These are phyloP conservation scores for Helicoverpa armigera DNA, from an alignment of 1,140 invertebrate species.

Conservation along the genomic window DNA sequence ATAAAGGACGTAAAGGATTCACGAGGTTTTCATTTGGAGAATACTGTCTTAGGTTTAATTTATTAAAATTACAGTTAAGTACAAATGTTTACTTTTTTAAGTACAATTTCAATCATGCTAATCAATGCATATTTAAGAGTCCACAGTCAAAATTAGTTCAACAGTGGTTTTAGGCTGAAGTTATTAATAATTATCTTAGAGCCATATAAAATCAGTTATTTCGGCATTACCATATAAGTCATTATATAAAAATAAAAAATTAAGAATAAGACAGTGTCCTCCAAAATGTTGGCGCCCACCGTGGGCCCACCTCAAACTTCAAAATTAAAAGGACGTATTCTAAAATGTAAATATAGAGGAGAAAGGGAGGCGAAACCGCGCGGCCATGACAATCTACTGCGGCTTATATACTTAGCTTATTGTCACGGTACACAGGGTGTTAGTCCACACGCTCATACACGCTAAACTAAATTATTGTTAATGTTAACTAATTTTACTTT, in stretches of 20 bases:
- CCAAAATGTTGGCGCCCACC: constrained; percentile 45
- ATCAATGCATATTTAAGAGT: background rate
- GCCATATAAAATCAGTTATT: no score
- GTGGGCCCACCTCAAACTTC: constrained; percentile 28
- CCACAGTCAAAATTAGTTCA: background rate
- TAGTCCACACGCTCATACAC: constrained; percentile 77
- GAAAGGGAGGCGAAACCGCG: constrained; percentile 70
- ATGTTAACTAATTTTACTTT: constrained; percentile 43
- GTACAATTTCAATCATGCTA: background rate
- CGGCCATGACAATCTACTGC: constrained; percentile 69
- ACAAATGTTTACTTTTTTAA: background rate
- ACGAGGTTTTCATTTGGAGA: background rate
- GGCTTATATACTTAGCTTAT: constrained; percentile 79
- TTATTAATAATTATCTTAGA: no score
- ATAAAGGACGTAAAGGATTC: constrained; percentile 32
- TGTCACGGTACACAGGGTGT: constrained; percentile 79
- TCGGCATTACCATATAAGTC: no score
- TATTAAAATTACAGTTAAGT: background rate
- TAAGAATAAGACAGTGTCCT: constrained; percentile 23
- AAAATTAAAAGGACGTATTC: constrained; percentile 17
- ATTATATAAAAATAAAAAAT: no score
- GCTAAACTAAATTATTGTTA: constrained; percentile 62
- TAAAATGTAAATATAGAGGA: constrained; percentile 33
- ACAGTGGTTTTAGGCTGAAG: no score
- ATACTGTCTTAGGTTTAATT: constrained; percentile 2